Evolutionary conservation across 2,888 invertebrate species (phyloP).

Genomic region (Piscicola geometra): DNA sequence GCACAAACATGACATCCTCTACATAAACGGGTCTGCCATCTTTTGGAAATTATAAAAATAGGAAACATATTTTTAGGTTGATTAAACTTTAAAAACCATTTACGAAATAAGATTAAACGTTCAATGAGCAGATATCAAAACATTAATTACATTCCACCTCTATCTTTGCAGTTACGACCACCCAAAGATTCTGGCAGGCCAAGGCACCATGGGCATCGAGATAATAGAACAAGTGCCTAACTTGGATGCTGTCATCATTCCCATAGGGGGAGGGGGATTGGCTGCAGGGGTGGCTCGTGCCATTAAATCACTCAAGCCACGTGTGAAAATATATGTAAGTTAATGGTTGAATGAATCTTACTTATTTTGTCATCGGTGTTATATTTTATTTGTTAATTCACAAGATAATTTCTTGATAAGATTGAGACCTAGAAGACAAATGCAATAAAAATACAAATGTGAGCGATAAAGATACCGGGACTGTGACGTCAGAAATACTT

Average conservation of each 20-base stretch:
- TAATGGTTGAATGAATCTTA: too few species aligned
- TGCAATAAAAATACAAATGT: too few species aligned
- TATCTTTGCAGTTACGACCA: constrained; percentile 92
- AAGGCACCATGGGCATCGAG: constrained; percentile 87
- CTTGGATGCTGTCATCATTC: constrained; percentile 82
- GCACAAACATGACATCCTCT: constrained; percentile 68
- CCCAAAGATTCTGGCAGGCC: constrained; percentile 88
- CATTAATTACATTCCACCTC: too few species aligned
- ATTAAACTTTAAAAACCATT: constrained; percentile 7
- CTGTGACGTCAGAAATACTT: too few species aligned
- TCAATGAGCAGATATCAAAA: too few species aligned
- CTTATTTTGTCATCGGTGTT: too few species aligned
- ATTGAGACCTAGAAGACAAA: too few species aligned
- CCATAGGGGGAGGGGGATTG: constrained; percentile 88
- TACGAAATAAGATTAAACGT: background rate
- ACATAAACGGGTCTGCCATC: constrained; percentile 90
- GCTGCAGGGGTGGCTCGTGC: constrained; percentile 86
- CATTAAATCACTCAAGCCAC: constrained; percentile 77
- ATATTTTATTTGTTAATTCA: too few species aligned
- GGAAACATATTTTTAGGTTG: constrained; percentile 20
- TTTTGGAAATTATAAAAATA: constrained; percentile 47
- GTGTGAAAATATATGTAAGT: constrained; percentile 78
- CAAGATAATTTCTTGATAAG: too few species aligned
- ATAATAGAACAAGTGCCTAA: constrained; percentile 82
- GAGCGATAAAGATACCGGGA: too few species aligned